A percentile compares a stretch with the other conserved stretches of the same genome.
Evolutionary conservation across 2,888 invertebrate genomes (phyloP).

Genomic region (Stenolophus ochropezus): DNA sequence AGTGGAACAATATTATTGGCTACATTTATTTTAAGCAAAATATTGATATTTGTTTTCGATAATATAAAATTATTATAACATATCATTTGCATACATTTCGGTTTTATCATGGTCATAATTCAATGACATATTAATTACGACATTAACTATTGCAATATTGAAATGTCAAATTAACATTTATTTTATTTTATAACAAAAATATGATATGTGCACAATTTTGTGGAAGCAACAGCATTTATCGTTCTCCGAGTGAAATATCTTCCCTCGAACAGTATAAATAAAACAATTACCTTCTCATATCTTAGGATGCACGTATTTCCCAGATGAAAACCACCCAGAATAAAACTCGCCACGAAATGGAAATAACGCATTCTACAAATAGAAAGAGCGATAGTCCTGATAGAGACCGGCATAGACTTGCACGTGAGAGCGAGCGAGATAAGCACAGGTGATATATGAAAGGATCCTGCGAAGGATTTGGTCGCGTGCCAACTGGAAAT

Average conservation of each 20-base stretch:
- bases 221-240: no score
- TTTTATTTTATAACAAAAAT: no score
- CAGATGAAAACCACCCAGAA: background rate
- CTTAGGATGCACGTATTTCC: background rate
- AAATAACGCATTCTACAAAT: constrained; percentile 52
- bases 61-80: no score
- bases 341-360: constrained; percentile 31
- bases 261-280: background rate
- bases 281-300: background rate
- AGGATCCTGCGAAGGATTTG: constrained; percentile 54
- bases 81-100: no score
- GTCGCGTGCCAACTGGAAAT: constrained; percentile 55
- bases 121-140: no score
- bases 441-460: constrained; percentile 49
- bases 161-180: no score
- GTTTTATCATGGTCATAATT: no score
- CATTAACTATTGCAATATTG: no score
- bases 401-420: background rate
- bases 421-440: constrained; percentile 32
- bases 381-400: constrained; percentile 49
- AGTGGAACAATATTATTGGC: no score
- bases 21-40: no score
- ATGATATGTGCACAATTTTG: no score
- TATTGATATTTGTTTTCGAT: no score
- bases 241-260: background rate